A percentile compares a stretch with the other conserved stretches of the same genome.
These are phyloP conservation scores for Ecliptopera silaceata DNA, from an alignment of 2,888 invertebrate species.

Conservation along the genomic window DNA sequence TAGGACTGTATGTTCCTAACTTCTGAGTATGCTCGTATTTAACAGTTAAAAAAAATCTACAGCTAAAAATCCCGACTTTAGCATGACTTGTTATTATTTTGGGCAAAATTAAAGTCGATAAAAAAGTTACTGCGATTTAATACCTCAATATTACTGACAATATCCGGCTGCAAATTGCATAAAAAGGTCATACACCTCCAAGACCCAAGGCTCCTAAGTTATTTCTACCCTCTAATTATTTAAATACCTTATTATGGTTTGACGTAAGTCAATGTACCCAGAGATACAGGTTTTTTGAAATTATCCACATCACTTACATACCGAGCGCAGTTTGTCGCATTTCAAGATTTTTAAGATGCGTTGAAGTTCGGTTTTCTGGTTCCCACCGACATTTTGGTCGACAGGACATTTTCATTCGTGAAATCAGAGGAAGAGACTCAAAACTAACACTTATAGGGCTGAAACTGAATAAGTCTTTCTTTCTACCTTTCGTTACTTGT, in stretches of 20 bases:
- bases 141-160: not conserved
- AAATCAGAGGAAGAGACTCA: too few relatives aligned
- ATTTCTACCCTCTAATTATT: constrained; percentile 24
- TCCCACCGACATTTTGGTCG: not conserved
- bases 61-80: too few relatives aligned
- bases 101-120: too few relatives aligned
- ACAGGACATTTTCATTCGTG: not conserved
- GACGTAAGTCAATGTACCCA: constrained; percentile 21
- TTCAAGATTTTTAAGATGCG: not conserved
- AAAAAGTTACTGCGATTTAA: too few relatives aligned
- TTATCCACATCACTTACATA: constrained; percentile 15
- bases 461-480: too few relatives aligned
- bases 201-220: not conserved
- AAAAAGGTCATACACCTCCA: constrained; percentile 13
- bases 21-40: too few relatives aligned
- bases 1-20: not conserved
- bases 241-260: constrained; percentile 27
- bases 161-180: not conserved
- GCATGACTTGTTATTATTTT: too few relatives aligned
- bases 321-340: constrained; percentile 15
- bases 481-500: too few relatives aligned
- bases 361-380: not conserved
- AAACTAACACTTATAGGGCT: too few relatives aligned
- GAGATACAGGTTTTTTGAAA: constrained; percentile 23
- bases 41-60: too few relatives aligned